A percentile compares a stretch with the other conserved stretches of the same genome.
Evolutionary conservation across 2,888 invertebrate species (phyloP).

Genomic region (Oligia fasciuncula): DNA sequence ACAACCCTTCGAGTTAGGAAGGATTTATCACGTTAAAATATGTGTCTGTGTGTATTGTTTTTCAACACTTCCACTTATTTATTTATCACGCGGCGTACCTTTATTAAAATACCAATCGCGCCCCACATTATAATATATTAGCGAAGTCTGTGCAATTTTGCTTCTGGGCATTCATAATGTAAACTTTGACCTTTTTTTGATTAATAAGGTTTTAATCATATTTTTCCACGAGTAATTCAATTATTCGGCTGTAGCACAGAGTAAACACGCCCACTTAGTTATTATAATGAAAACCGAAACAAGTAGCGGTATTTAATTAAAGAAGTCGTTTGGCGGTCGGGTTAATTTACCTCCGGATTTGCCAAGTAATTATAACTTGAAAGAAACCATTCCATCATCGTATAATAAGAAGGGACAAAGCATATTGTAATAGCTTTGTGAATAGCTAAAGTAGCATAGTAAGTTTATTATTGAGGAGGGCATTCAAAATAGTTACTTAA

Average conservation of each 20-base stretch:
- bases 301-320: constrained; percentile 56
- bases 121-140: background rate
- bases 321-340: constrained; percentile 52
- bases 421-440: constrained; percentile 39
- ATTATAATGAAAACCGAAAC: constrained; percentile 57
- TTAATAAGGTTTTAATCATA: constrained; percentile 33
- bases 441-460: background rate
- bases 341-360: constrained; percentile 61
- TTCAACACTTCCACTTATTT: constrained; percentile 16
- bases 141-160: constrained; percentile 10
- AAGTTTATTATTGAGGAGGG: background rate
- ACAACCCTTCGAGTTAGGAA: constrained; percentile 28
- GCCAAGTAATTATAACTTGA: constrained; percentile 64
- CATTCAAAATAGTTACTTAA: background rate
- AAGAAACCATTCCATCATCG: constrained; percentile 66
- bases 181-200: constrained; percentile 28
- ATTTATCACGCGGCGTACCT: background rate
- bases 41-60: constrained; percentile 20
- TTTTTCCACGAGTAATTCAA: constrained; percentile 38
- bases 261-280: constrained; percentile 47
- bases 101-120: constrained; percentile 16
- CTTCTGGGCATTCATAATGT: constrained; percentile 5
- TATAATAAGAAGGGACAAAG: constrained; percentile 53
- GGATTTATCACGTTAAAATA: constrained; percentile 36
- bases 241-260: constrained; percentile 36